Base-by-base conservation (phyloP, 1,140 invertebrate genomes). In the Phortica variegata region DNA sequence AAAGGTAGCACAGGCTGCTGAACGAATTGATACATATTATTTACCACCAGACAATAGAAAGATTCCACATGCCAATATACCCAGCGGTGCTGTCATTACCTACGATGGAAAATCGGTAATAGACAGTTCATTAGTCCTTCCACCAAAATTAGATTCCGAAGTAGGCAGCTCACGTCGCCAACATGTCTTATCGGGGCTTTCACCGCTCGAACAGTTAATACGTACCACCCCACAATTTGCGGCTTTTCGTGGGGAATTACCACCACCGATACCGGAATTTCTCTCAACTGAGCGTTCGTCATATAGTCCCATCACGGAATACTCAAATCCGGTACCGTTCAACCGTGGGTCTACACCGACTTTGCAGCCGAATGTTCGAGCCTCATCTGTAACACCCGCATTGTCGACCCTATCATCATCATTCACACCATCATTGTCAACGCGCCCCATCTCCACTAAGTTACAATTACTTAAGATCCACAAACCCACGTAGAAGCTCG, bases 21-120 rank as follows among this genome's bases (percentile, higher is more conserved):
- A 88, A 73, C 80, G 81, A 54, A 68, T 85, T 2, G 84, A 87
- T 52, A 80, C 83, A 2, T 85, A 84, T 45, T 88, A 88, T 68
- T 79, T 87, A 43, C 83, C 85, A 9, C 86, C 86, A 15, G 80
- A 81, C 41, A 75, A 71, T 40, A 77, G 78, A 52, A 76, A 77
- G 56, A 73, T 78, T 44, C 73, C 69, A 42, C 60, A 70, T 32
- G 44, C 63, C 34, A 52, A 44, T 65, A 79, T 72, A 52, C 78
- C 65, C 16, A 76, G 65, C 39, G 81, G 77, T 29, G 82, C 83
- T 0, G 80, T 87, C 16, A 82, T 87, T 8, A 84, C 86, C 6
- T 89, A 85, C 53, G 87, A 90, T 56, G 87, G 86, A 0, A 87
- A 86, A 65, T 82, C 80, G 15, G 80, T 89, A 5, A 82, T 85